These are phyloP conservation scores for Pyrgus malvae DNA, from an alignment of 2,888 invertebrate species.

Conservation along the genomic window DNA sequence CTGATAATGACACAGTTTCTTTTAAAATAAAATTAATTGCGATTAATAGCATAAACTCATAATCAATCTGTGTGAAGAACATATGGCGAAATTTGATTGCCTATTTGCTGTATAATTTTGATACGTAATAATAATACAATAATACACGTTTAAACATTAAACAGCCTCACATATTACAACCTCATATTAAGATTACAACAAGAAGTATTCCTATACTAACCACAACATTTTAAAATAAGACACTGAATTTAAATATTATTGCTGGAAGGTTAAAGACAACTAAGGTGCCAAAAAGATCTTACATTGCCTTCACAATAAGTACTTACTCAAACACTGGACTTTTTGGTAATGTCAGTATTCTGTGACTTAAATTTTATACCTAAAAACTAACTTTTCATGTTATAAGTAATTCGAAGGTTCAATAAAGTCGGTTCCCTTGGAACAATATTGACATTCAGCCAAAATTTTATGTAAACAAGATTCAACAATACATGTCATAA, in stretches of 20 bases:
- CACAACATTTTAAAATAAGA: conserved; percentile 69
- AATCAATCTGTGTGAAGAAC: too few species aligned
- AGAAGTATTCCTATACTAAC: conserved; percentile 52
- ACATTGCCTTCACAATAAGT: conserved; percentile 33
- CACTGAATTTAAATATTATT: conserved; percentile 63
- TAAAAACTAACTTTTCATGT: conserved; percentile 21
- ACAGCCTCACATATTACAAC: conserved; percentile 70
- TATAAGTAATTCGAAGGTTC: too few species aligned
- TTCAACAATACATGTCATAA: not conserved
- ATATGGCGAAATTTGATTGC: too few species aligned
- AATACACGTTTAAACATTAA: conserved; percentile 43
- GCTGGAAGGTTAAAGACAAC: conserved; percentile 39
- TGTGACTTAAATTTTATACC: too few species aligned
- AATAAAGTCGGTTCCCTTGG: too few species aligned
- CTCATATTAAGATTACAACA: conserved; percentile 52
- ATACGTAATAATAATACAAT: conserved; percentile 1
- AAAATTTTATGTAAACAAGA: not conserved
- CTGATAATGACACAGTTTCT: too few species aligned
- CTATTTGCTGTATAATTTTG: not conserved
- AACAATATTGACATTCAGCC: too few species aligned
- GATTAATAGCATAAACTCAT: too few species aligned
- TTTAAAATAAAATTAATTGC: too few species aligned
- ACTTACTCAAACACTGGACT: conserved; percentile 11
- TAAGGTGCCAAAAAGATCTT: not conserved
- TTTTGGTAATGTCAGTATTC: too few species aligned